A percentile compares a stretch with the other conserved stretches of the same genome.
phyloP scores from a whole-genome alignment of 2,113 vertebrate genomes.

The Melospiza georgiana region DNA sequence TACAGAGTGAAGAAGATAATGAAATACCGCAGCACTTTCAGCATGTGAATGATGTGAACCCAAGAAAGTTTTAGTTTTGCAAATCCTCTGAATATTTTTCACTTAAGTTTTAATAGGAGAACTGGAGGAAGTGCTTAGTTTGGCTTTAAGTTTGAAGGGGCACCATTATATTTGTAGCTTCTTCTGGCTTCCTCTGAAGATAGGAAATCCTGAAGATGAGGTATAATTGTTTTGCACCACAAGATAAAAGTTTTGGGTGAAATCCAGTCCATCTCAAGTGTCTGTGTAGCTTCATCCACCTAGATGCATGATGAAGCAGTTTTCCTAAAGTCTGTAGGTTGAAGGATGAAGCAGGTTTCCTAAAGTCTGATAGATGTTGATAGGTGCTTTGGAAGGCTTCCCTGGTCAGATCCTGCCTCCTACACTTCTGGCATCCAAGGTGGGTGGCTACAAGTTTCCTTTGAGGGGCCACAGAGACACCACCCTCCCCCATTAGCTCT shows the following conservation, averaged over 20 bases:
- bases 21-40: neutral
- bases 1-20: neutral
- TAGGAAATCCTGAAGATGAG: neutral
- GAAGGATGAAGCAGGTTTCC: neutral
- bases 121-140: neutral
- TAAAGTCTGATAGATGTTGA: neutral
- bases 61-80: neutral
- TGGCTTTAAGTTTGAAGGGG: neutral
- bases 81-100: neutral
- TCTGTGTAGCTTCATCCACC: neutral
- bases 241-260: neutral
- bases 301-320: neutral
- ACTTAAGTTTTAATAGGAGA: neutral
- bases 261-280: neutral
- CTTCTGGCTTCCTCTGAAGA: neutral
- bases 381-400: neutral
- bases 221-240: neutral
- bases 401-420: neutral
- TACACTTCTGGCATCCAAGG: neutral
- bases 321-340: neutral
- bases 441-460: neutral
- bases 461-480: neutral
- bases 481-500: accelerated
- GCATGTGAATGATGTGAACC: neutral
- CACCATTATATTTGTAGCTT: neutral